Percentiles rank a stretch among this genome's conserved stretches.
These are phyloP conservation scores for Coracias cyanogaster DNA, from an alignment of 2,797 vertebrate genomes.

Conservation along the genomic window DNA sequence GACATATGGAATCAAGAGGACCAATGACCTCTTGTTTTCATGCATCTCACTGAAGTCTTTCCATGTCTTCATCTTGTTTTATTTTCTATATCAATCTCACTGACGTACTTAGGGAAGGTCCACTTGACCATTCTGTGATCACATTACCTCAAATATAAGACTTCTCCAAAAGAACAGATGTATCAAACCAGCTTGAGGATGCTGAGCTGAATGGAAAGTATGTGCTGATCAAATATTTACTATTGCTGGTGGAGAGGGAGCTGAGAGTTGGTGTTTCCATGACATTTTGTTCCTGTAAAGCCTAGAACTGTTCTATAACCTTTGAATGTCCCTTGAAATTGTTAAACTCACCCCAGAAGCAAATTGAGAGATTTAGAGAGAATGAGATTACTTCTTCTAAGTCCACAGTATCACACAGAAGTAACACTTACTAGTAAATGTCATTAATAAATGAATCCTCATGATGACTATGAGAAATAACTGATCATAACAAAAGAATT, in stretches of 20 bases:
- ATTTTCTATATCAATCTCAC: neutral
- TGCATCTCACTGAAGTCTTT: neutral
- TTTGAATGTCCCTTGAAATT: constrained; percentile 37
- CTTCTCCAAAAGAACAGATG: constrained; percentile 9
- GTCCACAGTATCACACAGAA: neutral
- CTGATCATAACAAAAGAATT: constrained; percentile 10
- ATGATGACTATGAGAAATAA: neutral
- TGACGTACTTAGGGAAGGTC: neutral
- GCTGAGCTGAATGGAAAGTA: constrained; percentile 54
- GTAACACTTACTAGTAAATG: neutral
- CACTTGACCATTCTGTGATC: neutral
- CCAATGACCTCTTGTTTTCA: neutral
- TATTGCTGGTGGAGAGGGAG: neutral
- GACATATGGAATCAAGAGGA: neutral
- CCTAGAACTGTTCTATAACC: constrained; percentile 31
- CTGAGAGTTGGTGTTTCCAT: constrained; percentile 3
- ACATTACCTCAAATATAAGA: neutral
- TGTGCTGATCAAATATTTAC: constrained; percentile 34
- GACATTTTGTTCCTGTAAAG: constrained; percentile 60
- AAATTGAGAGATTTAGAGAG: neutral
- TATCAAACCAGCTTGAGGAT: constrained; percentile 1
- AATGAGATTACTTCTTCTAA: neutral
- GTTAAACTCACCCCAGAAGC: neutral
- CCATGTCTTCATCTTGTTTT: neutral
- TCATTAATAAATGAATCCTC: neutral